Percentiles rank a stretch among this genome's conserved stretches.
Evolutionary conservation across 1,140 invertebrate species (phyloP).

Genomic region (Hesperophylax magnus): DNA sequence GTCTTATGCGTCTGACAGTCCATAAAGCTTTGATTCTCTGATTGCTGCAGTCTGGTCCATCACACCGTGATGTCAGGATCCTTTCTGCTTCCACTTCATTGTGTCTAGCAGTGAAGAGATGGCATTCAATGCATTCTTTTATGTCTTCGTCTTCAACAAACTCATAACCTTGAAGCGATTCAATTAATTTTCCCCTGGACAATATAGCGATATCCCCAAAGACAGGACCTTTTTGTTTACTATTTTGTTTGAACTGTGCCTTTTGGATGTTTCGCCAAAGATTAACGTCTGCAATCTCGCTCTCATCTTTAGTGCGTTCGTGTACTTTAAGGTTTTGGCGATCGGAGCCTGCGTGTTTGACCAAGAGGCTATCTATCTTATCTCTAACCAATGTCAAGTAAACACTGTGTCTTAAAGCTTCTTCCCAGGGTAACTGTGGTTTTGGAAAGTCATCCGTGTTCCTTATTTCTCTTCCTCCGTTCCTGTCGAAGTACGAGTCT

Average conservation of each 20-base stretch:
- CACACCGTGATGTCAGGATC: slow-evolving; percentile 59
- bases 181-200: slow-evolving; percentile 73
- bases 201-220: slow-evolving; percentile 75
- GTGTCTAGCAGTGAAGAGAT: slow-evolving; percentile 53
- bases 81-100: slow-evolving; percentile 52
- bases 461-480: slow-evolving; percentile 26
- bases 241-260: slow-evolving; percentile 70
- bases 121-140: slow-evolving; percentile 65
- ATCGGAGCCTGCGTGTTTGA: slow-evolving; percentile 3
- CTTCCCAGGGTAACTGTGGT: slow-evolving; percentile 69
- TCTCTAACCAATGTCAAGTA: slow-evolving; percentile 71
- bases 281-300: slow-evolving; percentile 66
- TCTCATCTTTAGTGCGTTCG: slow-evolving; percentile 60
- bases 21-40: slow-evolving; percentile 71
- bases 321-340: slow-evolving; percentile 40
- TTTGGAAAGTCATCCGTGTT: slow-evolving; percentile 26
- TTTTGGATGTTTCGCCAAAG: slow-evolving; percentile 69
- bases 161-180: slow-evolving; percentile 65
- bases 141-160: slow-evolving; percentile 73
- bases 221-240: slow-evolving; percentile 62
- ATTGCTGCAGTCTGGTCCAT: slow-evolving; percentile 62
- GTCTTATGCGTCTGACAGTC: slow-evolving; percentile 75
- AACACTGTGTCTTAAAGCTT: slow-evolving; percentile 73
- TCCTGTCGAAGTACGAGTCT: not conserved
- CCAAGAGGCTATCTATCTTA: slow-evolving; percentile 67